A percentile compares a stretch with the other conserved stretches of the same genome.
Conservation (phyloP, 2,113 vertebrate genomes). For the Malurus elegans region DNA sequence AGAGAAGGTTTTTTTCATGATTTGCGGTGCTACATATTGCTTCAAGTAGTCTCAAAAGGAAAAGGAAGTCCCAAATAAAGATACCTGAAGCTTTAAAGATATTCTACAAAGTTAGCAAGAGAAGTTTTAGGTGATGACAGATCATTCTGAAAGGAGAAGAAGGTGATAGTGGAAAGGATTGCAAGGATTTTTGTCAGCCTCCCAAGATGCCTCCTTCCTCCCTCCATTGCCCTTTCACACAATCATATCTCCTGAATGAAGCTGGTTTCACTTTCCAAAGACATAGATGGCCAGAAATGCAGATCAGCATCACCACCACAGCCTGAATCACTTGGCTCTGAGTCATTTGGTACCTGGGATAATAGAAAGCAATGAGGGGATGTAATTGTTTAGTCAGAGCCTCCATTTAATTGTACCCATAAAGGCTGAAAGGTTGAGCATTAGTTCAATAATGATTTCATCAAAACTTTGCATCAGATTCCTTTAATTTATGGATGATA, state of each 20-base stretch:
- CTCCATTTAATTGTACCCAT: background rate
- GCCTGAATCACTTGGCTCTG: background rate
- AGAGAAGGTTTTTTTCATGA: background rate
- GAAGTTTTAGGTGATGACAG: background rate
- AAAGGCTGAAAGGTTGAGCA: background rate
- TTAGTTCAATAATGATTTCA: background rate
- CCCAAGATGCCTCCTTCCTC: background rate
- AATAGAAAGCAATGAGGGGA: background rate
- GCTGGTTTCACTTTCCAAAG: background rate
- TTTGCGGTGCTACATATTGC: background rate
- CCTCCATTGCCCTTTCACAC: background rate
- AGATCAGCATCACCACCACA: background rate
- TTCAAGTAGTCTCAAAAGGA: background rate
- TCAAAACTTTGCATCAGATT: background rate
- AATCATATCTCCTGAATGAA: background rate
- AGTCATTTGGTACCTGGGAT: background rate
- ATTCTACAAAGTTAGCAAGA: background rate
- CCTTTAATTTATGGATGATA: background rate
- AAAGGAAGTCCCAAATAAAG: background rate
- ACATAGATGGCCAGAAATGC: background rate
- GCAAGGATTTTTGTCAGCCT: background rate
- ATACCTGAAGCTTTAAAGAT: background rate
- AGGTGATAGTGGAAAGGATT: background rate
- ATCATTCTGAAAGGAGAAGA: background rate
- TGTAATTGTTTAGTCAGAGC: background rate